A percentile compares a stretch with the other conserved stretches of the same genome.
These are phyloP conservation scores for Lepidonotus clava DNA, from an alignment of 2,888 invertebrate genomes.

Conservation along the genomic window DNA sequence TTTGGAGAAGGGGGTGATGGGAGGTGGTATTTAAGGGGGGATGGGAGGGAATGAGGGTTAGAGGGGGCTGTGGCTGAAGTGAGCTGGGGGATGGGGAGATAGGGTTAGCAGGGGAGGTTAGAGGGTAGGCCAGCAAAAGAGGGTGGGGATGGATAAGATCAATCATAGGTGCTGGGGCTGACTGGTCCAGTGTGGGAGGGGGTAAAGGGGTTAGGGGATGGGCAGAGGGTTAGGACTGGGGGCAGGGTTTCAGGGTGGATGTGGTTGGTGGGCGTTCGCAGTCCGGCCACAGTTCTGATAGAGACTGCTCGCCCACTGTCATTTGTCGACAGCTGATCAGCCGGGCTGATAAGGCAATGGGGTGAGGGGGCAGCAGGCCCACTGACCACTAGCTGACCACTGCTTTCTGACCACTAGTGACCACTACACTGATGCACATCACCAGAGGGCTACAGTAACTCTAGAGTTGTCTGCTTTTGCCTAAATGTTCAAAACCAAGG, in stretches of 20 bases:
- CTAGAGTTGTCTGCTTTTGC: too few species aligned
- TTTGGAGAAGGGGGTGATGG: too few species aligned
- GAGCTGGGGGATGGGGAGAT: too few species aligned
- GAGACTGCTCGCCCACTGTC: constrained; percentile 2
- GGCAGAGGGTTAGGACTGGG: neutral
- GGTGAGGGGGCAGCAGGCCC: neutral
- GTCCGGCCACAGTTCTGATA: neutral
- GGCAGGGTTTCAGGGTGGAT: neutral
- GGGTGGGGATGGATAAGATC: neutral
- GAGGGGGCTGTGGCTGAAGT: too few species aligned
- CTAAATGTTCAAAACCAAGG: too few species aligned
- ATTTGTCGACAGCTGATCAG: constrained; percentile 35
- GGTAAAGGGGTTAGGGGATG: neutral
- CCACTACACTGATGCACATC: too few species aligned
- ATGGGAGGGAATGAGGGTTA: too few species aligned
- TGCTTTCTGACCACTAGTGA: neutral
- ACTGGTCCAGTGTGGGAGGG: neutral
- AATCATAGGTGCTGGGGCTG: neutral
- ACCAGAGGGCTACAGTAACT: too few species aligned
- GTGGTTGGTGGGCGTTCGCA: neutral
- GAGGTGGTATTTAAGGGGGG: too few species aligned
- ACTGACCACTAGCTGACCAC: constrained; percentile 23
- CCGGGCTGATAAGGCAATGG: constrained; percentile 11
- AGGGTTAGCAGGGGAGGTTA: too few species aligned
- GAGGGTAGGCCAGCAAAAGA: neutral